phyloP scores from a whole-genome alignment of 2,797 vertebrate species.

The Margarornis squamiger region DNA sequence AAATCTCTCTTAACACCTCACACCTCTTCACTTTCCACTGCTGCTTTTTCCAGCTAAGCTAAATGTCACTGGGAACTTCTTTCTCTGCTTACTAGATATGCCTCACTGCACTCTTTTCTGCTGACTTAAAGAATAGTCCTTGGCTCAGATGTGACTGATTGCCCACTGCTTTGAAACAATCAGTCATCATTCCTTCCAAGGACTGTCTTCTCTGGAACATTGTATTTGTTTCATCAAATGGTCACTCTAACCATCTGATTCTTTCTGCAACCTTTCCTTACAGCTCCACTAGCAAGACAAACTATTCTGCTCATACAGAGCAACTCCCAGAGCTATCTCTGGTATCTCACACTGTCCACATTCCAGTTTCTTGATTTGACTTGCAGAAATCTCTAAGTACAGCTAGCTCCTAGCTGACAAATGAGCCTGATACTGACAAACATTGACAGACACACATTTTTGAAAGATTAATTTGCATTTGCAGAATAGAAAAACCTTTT shows the following conservation, averaged over 20 bases:
- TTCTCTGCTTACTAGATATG: neutral
- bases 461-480: neutral
- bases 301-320: neutral
- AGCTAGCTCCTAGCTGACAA: neutral
- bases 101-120: neutral
- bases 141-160: neutral
- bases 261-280: neutral
- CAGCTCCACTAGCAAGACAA: neutral
- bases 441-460: neutral
- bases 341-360: neutral
- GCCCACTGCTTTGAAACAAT: neutral
- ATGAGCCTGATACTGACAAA: neutral
- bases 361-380: neutral
- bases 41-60: conserved; percentile 14
- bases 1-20: conserved; percentile 9
- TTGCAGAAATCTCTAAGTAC: neutral
- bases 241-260: neutral
- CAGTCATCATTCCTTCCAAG: neutral
- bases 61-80: conserved; percentile 28
- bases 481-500: neutral
- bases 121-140: neutral
- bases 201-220: neutral
- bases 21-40: conserved; percentile 35
- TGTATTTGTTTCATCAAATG: neutral
- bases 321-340: neutral